These are phyloP conservation scores for Caradrina clavipalpis DNA, from an alignment of 2,888 invertebrate genomes.

Conservation along the genomic window DNA sequence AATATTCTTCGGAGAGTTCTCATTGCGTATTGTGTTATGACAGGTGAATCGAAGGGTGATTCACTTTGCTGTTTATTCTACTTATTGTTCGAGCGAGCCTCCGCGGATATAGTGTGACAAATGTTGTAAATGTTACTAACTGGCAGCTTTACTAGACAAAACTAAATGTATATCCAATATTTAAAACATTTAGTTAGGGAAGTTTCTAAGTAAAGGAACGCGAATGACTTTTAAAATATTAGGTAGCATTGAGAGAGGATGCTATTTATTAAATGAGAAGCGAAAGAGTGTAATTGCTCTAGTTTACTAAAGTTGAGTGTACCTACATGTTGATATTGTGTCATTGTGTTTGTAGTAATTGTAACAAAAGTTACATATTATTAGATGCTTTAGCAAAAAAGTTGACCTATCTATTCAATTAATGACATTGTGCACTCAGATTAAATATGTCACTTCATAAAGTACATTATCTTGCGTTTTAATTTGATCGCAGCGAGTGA, in stretches of 20 bases:
- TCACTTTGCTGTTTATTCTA: slow-evolving; percentile 35
- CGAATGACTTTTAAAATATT: slow-evolving; percentile 6
- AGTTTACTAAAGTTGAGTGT: slow-evolving; percentile 10
- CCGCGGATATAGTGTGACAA: slow-evolving; percentile 24
- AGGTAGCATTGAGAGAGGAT: slow-evolving; percentile 32
- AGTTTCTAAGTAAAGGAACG: slow-evolving; percentile 13
- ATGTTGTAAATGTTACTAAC: slow-evolving; percentile 23
- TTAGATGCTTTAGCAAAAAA: neutral
- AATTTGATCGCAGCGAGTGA: slow-evolving; percentile 37
- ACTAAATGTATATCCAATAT: neutral
- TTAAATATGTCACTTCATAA: neutral
- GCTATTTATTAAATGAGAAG: slow-evolving; percentile 41
- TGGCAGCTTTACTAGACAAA: neutral
- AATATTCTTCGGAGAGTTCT: slow-evolving; percentile 11
- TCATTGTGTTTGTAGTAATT: neutral
- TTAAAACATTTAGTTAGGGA: neutral
- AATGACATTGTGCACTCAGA: neutral
- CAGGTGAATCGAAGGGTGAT: slow-evolving; percentile 46
- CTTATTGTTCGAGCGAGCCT: slow-evolving; percentile 24
- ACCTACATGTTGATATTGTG: slow-evolving; percentile 2
- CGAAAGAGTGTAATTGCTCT: slow-evolving; percentile 22
- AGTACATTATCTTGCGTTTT: slow-evolving; percentile 4
- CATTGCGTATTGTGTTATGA: slow-evolving; percentile 34
- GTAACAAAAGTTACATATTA: neutral
- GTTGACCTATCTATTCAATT: neutral